These are phyloP conservation scores for Euthynnus affinis DNA, from an alignment of 2,797 vertebrate genomes.

Conservation along the genomic window DNA sequence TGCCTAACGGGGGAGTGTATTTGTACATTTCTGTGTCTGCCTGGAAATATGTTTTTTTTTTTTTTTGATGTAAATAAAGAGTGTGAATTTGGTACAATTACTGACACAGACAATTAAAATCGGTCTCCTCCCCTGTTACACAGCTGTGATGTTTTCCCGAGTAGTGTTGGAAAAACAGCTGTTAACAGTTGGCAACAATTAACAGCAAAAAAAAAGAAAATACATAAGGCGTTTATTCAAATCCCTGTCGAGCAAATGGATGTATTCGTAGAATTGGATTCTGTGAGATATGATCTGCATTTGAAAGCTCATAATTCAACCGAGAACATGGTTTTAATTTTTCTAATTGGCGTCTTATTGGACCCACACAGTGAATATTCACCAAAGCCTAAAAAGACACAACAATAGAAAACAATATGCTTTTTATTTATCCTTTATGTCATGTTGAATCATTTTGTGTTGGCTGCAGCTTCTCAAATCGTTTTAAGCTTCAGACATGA, in stretches of 20 bases:
- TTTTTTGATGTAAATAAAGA: neutral
- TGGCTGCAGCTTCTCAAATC: too few relatives aligned
- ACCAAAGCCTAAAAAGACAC: neutral
- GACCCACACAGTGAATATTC: neutral
- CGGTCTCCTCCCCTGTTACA: too few relatives aligned
- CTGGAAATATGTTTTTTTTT: neutral
- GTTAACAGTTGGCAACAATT: neutral
- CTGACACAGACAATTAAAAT: too few relatives aligned
- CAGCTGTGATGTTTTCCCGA: neutral
- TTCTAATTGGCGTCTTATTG: neutral
- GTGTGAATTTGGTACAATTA: neutral
- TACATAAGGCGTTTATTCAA: neutral
- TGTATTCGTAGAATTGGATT: too few relatives aligned
- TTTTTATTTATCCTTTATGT: too few relatives aligned
- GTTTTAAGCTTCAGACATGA: too few relatives aligned
- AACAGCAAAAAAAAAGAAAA: neutral
- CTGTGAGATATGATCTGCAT: neutral
- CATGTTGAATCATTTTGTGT: too few relatives aligned
- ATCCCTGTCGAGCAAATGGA: neutral
- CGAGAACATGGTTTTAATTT: too few relatives aligned
- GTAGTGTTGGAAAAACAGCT: conserved; percentile 8
- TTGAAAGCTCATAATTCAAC: neutral
- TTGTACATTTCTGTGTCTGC: conserved; percentile 6
- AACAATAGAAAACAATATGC: too few relatives aligned
- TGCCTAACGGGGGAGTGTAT: conserved; percentile 15